Conservation (phyloP, 2,113 vertebrate species). For the Azemiops feae region DNA sequence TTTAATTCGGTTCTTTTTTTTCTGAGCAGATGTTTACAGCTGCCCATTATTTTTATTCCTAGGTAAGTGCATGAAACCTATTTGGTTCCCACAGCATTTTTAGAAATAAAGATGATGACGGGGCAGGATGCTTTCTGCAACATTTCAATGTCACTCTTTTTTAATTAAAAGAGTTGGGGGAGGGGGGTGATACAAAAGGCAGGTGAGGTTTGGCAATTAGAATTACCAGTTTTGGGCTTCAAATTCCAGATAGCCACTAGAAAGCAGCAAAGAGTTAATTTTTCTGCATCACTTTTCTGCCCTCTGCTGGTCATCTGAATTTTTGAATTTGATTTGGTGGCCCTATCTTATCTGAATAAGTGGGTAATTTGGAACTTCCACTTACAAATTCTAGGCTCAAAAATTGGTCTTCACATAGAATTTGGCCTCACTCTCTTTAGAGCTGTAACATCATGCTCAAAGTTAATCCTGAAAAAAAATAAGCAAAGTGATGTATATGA, state of each 20-base stretch:
- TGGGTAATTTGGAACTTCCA: not conserved
- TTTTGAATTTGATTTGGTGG: not conserved
- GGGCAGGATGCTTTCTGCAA: not conserved
- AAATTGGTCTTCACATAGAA: not conserved
- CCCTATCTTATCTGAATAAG: not conserved
- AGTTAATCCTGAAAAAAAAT: not conserved
- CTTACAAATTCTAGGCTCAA: not conserved
- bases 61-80: not conserved
- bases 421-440: not conserved
- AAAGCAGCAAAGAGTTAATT: not conserved
- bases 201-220: not conserved
- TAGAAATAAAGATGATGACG: not conserved
- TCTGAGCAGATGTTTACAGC: not conserved
- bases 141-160: not conserved
- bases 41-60: not conserved
- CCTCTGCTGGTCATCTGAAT: not conserved
- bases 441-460: not conserved
- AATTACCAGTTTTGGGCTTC: not conserved
- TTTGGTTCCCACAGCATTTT: not conserved
- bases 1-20: not conserved
- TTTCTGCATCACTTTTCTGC: not conserved
- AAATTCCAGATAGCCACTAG: not conserved
- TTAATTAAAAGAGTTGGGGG: not conserved
- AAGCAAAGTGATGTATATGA: not conserved
- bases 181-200: not conserved